Base-by-base conservation (phyloP, 2,888 invertebrate genomes). In the Epinotia nisella region DNA sequence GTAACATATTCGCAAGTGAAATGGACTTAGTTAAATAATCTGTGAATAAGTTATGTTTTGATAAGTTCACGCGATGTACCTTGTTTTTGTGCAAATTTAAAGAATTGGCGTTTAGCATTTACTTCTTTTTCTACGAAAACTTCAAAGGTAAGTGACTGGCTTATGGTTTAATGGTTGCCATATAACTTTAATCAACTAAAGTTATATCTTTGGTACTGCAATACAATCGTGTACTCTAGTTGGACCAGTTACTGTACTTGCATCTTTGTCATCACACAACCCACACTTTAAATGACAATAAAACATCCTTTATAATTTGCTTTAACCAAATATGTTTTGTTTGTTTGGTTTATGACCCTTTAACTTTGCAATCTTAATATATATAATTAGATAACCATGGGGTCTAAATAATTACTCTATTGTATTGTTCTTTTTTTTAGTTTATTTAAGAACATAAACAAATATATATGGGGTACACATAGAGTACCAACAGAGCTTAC, bases 51-150 rank as follows among this genome's bases (percentile, higher is more conserved):
- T 10, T 29, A 35, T 64, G 56, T 60, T 66, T 71, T 15, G 2
- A n/a, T 35, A 45, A 67, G 39, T 68, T 51, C 62, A 24, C 61
- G 67, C 61, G 67, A 67, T 67, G 71, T 67, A 51, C 67, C 61
- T 62, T 56, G 61, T 68, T 61, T 72, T 56, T 55, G 56, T 67
- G 61, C 56, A 62, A 72, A 35, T 72, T 35, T 72, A 49, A 71
- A 60, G 53, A 66, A 61, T 35, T n/a, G 67, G 21, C 15, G n/a
- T 61, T 56, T 56, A 45, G 49, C 61, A 67, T 68, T 67, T 56
- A 21, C 19, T 55, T 49, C 11, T 9, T 19, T 56, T 45, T 24
- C 56, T 65, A 55, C 53, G 49, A 15, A 56, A 62, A 35, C 39
- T 39, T 19, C 61, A 39, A 24, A 62, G 67, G 72, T 72, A 62